Base-by-base conservation (phyloP, 2,888 invertebrate species). In the Mycalesis mineus region DNA sequence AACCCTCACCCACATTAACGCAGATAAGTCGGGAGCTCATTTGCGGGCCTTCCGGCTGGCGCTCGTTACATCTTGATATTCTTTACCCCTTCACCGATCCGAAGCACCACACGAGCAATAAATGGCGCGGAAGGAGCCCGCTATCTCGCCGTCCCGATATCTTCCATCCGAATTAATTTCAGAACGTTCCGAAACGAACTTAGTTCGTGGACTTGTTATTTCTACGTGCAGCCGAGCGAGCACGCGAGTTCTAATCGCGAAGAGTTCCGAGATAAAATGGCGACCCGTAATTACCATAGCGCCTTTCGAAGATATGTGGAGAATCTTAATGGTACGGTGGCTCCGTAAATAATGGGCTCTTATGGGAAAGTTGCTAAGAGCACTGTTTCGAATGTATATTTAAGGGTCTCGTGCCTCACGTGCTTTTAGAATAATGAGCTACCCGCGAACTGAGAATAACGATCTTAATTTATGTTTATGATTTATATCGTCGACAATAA, bases 151-250 rank as follows among this genome's bases (percentile, higher is more conserved):
- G 72, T 36, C 83, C 85, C 87, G 87, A 88, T 88, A 89, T 88
- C 89, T 89, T 89, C 89, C 89, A 88, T 89, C 85, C 88, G 88
- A 89, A 89, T 89, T 89, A 88, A 88, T 88, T 89, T 88, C 78
- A 77, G 75, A 83, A 80, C 83, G 82, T 73, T 77, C 71, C 77
- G 84, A 84, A 88, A 82, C 85, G 86, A 87, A 88, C 80, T 78
- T 79, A 84, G 82, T 84, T 87, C 86, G 80, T 76, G 82, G 83
- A 87, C 88, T 88, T 89, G 88, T 88, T 88, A 87, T 87, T 88
- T 87, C 84, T 80, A 74, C 78, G 82, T 75, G 78, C 79, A 78
- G 60, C 76, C 74, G 74, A 80, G 79, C 82, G 81, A 68, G 70
- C 72, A 70, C 76, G 78, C 81, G 82, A 75, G 75, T 74, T 84